Percentiles rank a stretch among this genome's conserved stretches.
Conservation (phyloP, 2,113 vertebrate genomes). For the Thermophis baileyi region DNA sequence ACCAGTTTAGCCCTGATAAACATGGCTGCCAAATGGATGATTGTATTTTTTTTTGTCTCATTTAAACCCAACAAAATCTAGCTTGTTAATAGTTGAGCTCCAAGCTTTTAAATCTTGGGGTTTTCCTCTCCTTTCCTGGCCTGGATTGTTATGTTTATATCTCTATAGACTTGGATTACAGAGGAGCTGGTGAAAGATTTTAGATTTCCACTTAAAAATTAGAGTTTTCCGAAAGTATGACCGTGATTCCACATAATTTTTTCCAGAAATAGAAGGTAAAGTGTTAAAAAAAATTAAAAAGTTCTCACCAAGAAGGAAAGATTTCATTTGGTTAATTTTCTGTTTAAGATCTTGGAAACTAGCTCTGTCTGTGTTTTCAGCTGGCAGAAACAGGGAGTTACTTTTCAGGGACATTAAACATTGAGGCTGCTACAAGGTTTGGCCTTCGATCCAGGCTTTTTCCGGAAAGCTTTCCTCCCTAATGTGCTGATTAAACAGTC, state of each 20-base stretch:
- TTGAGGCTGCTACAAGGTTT: constrained; percentile 43
- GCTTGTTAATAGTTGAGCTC: neutral
- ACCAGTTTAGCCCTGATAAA: neutral
- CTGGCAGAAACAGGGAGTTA: constrained; percentile 39
- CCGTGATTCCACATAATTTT: neutral
- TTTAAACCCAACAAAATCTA: neutral
- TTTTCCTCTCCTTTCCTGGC: neutral
- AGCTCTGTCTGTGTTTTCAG: constrained; percentile 39
- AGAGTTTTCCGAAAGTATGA: neutral
- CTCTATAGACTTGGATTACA: neutral
- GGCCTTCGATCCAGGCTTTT: constrained; percentile 37
- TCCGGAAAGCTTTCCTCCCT: constrained; percentile 37
- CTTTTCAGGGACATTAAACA: constrained; percentile 52
- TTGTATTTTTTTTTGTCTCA: neutral
- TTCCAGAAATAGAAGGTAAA: neutral
- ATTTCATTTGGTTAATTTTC: constrained; percentile 34
- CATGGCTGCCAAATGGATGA: neutral
- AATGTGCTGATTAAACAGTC: neutral
- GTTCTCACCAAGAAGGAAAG: constrained; percentile 16
- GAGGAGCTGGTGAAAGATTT: neutral
- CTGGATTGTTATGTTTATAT: neutral
- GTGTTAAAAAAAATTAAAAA: neutral
- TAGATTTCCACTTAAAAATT: neutral
- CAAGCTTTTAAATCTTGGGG: neutral
- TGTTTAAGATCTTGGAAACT: constrained; percentile 45